Conservation (phyloP, 2,113 vertebrate species). For the Equus przewalskii region DNA sequence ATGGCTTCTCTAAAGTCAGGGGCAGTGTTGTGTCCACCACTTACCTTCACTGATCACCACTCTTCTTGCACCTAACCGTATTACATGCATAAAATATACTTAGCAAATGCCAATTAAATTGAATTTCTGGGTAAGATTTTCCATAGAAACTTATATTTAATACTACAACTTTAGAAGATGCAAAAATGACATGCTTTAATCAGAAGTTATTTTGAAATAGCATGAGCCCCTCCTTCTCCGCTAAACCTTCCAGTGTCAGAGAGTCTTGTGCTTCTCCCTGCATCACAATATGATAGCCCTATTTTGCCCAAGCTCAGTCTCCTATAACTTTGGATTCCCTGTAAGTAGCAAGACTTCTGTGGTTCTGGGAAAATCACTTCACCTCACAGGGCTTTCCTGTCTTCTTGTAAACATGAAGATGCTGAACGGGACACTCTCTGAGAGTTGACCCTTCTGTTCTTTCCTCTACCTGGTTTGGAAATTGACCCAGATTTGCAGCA, state of each 20-base stretch:
- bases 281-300: neutral
- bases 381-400: neutral
- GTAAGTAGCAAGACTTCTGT: neutral
- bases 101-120: neutral
- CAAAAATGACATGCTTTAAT: neutral
- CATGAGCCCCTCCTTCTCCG: neutral
- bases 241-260: neutral
- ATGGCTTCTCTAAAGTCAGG: neutral
- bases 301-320: neutral
- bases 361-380: neutral
- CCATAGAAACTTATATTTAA: neutral
- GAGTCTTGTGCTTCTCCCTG: neutral
- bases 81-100: neutral
- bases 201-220: neutral
- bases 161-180: neutral
- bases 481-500: neutral
- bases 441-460: neutral
- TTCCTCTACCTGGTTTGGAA: neutral
- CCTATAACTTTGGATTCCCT: neutral
- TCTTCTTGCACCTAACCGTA: neutral
- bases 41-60: neutral
- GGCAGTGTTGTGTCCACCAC: neutral
- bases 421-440: neutral
- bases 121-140: neutral
- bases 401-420: neutral